Base-by-base conservation (phyloP, 2,888 invertebrate genomes). In the Mactromeris polynyma region DNA sequence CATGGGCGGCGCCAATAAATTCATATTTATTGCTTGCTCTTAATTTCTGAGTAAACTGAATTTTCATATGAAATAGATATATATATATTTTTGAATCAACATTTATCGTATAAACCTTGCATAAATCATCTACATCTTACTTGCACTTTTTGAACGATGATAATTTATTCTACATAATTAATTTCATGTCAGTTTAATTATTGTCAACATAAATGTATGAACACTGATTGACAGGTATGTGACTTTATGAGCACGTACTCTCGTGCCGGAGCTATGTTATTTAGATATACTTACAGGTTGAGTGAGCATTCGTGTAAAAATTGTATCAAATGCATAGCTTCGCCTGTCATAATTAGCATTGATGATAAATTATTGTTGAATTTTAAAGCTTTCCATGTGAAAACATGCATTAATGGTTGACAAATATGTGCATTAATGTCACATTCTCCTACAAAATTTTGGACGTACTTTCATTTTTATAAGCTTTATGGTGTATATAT, bases 151-250 rank as follows among this genome's bases (percentile, higher is more conserved):
- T n/a, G n/a, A n/a, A n/a, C n/a, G n/a, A 33, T 73, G 14, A 11
- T 73, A 33, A 73, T 33, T 36, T 17, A 33, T 73, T 36, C 26
- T 33, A 36, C 19, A 14, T 36, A 73, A 73, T 73, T 33, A 73
- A 73, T 73, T 73, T 73, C 73, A 73, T 73, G 73, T 11, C 33
- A 11, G 33, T 73, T 73, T 73, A 36, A 73, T 33, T 73, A 73
- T 33, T 36, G 33, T 73, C 31, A 36, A 36, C 73, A 17, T 36
- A 73, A 36, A 73, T 17, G 26, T 73, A 33, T 36, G 17, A 36
- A 73, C 19, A 36, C 26, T 73, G 73, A 73, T 73, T 73, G 73
- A 33, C 73, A 33, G 9, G 11, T 73, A 33, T 73, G 36, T 17
- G 36, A 73, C 73, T 14, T 19, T 3, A 17, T 4, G 17, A 36